Evolutionary conservation across 2,797 vertebrate genomes (phyloP).

Genomic region (Brotula barbata): DNA sequence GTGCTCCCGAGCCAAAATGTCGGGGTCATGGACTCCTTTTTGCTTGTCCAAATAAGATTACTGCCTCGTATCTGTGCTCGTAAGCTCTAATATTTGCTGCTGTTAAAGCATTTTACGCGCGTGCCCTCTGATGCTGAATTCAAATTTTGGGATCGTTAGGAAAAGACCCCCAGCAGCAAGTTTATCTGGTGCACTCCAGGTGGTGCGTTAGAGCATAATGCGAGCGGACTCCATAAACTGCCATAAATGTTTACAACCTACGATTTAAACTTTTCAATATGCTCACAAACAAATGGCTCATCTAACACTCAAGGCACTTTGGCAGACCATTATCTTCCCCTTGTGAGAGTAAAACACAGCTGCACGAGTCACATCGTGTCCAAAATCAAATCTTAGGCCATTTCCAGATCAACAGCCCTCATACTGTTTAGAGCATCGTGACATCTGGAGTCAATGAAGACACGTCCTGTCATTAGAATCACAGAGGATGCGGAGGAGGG

Average conservation of each 20-base stretch:
- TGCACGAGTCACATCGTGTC: conserved; percentile 63
- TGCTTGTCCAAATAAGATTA: conserved; percentile 70
- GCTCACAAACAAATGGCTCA: conserved; percentile 65
- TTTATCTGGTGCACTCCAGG: conserved; percentile 59
- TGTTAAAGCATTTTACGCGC: conserved; percentile 56
- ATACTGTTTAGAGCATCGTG: conserved; percentile 47
- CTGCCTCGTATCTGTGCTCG: conserved; percentile 48
- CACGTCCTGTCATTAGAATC: conserved; percentile 50
- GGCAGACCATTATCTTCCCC: conserved; percentile 51
- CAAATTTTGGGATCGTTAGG: conserved; percentile 30
- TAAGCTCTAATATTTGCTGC: conserved; percentile 66
- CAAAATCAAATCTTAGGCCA: conserved; percentile 59
- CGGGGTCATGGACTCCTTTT: conserved; percentile 61
- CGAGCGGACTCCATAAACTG: conserved; percentile 62
- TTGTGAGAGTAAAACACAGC: conserved; percentile 64
- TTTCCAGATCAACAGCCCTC: conserved; percentile 55
- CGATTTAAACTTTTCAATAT: conserved; percentile 68
- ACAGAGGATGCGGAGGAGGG: conserved; percentile 18
- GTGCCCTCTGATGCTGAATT: conserved; percentile 32
- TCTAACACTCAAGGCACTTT: conserved; percentile 60
- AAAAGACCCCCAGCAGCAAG: conserved; percentile 23
- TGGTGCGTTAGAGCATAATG: conserved; percentile 51
- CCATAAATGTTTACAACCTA: conserved; percentile 71
- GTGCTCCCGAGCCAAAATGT: conserved; percentile 45
- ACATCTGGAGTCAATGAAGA: conserved; percentile 74